These are phyloP conservation scores for Sporophila hypoxantha DNA, from an alignment of 2,113 vertebrate genomes.

Conservation along the genomic window DNA sequence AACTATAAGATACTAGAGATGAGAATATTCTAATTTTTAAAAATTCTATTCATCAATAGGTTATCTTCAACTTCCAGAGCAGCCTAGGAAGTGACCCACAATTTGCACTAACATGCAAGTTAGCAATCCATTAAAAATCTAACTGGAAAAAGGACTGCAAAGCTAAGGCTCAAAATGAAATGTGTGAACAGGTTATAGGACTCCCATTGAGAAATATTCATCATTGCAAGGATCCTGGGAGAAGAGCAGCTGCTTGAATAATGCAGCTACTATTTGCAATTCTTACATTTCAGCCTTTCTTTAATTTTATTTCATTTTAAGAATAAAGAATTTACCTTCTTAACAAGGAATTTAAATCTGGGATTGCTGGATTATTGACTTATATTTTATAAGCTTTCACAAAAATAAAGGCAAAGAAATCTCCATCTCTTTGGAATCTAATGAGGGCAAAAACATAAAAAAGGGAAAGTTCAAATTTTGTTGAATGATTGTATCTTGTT, in stretches of 20 bases:
- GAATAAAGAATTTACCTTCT: not conserved
- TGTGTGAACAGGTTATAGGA: not conserved
- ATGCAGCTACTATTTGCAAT: not conserved
- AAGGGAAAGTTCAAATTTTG: not conserved
- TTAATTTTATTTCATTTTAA: not conserved
- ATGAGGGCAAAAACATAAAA: not conserved
- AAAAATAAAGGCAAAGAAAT: not conserved
- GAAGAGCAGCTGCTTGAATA: not conserved
- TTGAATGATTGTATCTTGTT: not conserved
- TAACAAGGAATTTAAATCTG: not conserved
- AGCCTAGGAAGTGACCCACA: not conserved
- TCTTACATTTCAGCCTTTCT: not conserved
- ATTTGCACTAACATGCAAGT: not conserved
- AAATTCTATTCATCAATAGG: not conserved
- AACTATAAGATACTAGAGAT: not conserved
- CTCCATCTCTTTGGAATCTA: not conserved
- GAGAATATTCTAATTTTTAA: rapidly evolving
- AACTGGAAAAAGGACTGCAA: not conserved
- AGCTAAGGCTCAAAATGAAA: not conserved
- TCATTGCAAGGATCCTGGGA: not conserved
- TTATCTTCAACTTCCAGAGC: not conserved
- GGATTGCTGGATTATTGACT: not conserved
- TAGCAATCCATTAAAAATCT: not conserved
- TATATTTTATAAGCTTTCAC: not conserved
- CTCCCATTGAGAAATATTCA: not conserved